These are phyloP conservation scores for Brienomyrus longianalis DNA, from an alignment of 2,113 vertebrate species.

Conservation along the genomic window DNA sequence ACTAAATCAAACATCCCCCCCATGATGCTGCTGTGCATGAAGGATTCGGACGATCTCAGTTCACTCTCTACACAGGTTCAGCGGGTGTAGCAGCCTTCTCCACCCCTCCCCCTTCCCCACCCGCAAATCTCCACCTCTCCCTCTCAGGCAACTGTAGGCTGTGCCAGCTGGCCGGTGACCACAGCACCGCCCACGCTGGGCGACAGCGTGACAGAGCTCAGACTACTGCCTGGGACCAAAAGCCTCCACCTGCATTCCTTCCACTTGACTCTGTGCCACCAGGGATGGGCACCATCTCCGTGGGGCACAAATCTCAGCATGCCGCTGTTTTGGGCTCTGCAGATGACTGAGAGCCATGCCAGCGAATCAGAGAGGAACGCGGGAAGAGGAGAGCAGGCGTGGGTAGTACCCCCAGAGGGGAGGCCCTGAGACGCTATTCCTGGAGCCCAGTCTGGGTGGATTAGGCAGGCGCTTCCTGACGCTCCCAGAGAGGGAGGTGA, in stretches of 20 bases:
- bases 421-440: not conserved
- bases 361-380: not conserved
- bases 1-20: not conserved
- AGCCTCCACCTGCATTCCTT: not conserved
- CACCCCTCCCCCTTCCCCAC: not conserved
- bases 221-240: not conserved
- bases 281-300: not conserved
- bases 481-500: not conserved
- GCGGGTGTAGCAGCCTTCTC: not conserved
- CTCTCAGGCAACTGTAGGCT: not conserved
- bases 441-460: not conserved
- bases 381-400: not conserved
- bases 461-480: not conserved
- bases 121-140: not conserved
- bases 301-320: not conserved
- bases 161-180: not conserved
- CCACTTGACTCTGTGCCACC: not conserved
- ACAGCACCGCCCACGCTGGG: not conserved
- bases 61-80: not conserved
- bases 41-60: not conserved
- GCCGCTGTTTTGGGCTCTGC: not conserved
- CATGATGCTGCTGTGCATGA: not conserved
- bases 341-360: not conserved
- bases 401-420: not conserved
- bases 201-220: not conserved